phyloP scores from a whole-genome alignment of 1,140 invertebrate genomes.

The Caenorhabditis remanei region DNA sequence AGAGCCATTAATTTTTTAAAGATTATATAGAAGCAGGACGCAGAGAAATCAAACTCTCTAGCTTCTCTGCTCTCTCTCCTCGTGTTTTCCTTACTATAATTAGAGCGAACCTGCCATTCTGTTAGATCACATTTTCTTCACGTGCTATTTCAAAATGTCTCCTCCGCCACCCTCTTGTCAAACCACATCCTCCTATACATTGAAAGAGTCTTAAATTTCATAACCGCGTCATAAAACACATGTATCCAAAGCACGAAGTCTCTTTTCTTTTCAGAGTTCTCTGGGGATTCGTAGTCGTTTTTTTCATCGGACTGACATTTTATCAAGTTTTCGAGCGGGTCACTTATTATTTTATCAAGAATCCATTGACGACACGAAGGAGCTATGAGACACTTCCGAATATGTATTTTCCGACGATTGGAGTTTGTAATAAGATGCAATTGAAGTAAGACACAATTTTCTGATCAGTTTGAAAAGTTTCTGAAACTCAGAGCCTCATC shows the following conservation, averaged over 20 bases:
- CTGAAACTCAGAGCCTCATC: conserved; percentile 66
- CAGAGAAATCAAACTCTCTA: too few species aligned
- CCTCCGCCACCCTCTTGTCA: not conserved
- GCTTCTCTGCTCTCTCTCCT: too few species aligned
- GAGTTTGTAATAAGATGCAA: conserved; percentile 71
- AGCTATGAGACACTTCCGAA: conserved; percentile 66
- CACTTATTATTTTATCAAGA: conserved; percentile 69
- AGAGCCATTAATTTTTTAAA: too few species aligned
- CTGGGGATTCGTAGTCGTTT: conserved; percentile 68
- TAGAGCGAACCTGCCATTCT: too few species aligned
- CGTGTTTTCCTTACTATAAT: too few species aligned
- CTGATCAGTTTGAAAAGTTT: not conserved
- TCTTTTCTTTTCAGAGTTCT: conserved; percentile 61
- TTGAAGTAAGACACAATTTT: conserved; percentile 65
- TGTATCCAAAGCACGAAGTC: not conserved
- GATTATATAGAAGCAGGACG: too few species aligned
- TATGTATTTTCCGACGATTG: conserved; percentile 67
- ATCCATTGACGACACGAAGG: conserved; percentile 67
- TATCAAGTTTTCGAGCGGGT: conserved; percentile 72
- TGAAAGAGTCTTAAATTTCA: conserved; percentile 47
- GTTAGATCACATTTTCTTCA: conserved; percentile 1
- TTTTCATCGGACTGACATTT: conserved; percentile 69
- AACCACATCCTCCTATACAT: not conserved
- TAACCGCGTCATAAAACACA: conserved; percentile 36
- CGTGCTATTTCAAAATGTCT: conserved; percentile 1